Base-by-base conservation (phyloP, 2,888 invertebrate genomes). In the Drosophila recens region DNA sequence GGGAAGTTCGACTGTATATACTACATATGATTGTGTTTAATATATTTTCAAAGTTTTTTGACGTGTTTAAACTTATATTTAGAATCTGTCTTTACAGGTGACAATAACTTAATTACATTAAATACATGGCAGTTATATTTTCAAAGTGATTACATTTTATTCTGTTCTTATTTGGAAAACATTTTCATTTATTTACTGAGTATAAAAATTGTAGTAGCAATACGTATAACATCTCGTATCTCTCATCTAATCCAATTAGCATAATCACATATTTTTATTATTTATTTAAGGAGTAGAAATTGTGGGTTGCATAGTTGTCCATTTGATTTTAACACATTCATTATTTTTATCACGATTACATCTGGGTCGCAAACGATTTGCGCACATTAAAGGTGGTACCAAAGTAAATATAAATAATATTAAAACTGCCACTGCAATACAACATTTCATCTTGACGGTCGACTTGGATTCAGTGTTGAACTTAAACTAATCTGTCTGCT, bases 361-460 rank as follows among this genome's bases (percentile, higher is more conserved):
- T 0, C 5, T 4, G 15, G 15, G 0, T 4, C 27, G 27, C 2
- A 52, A 51, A 4, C 0, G 1, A 38, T 23, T 23, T 8, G 38
- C 9, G n/a, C 20, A 17, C n/a, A 20, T 36, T n/a, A 10, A n/a
- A n/a, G 23, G 23, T 52, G 36, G n/a, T n/a, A 38, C 0, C 0
- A 52, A 40, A n/a, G 13, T 11, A 13, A 10, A 15, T 5, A 53
- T 8, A 3, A 9, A 20, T n/a, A 53, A 30, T 15, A 53, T 11
- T 11, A 53, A n/a, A 53, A 11, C 4, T 8, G 40, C 11, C 11
- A 36, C 4, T 23, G 5, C 15, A 11, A 38, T 38, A 23, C 10
- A 5, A 15, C 10, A 54, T 30, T 40, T 30, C 54, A 54, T 54
- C 17, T 42, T 53, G 4, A 20, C 15, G 38, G 42, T 53, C 40